Evolutionary conservation across 2,113 vertebrate species (phyloP).

Genomic region (Chloropsis cyanopogon): DNA sequence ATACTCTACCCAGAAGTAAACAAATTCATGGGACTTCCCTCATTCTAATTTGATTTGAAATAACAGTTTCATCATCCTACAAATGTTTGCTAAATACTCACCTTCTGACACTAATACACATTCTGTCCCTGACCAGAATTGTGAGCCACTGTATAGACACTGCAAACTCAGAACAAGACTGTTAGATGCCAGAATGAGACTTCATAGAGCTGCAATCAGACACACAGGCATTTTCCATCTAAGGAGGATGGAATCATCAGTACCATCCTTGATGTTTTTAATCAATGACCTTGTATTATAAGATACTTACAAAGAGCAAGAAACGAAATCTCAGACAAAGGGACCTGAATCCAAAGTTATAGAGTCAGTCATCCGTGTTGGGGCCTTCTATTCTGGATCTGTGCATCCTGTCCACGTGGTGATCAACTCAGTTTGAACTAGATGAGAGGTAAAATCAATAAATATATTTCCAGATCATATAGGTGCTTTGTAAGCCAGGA

Average conservation of each 20-base stretch:
- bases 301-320: neutral
- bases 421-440: neutral
- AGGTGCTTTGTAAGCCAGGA: neutral
- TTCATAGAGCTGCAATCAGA: neutral
- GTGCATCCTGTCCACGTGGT: rapidly evolving
- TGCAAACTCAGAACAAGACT: neutral
- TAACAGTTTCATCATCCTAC: neutral
- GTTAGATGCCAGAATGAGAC: neutral
- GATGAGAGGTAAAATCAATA: neutral
- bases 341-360: neutral
- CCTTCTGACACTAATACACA: neutral
- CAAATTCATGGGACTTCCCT: neutral
- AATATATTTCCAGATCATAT: neutral
- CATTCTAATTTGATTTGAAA: neutral
- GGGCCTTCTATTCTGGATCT: neutral
- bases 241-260: neutral
- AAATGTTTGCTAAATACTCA: neutral
- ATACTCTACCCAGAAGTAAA: neutral
- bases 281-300: neutral
- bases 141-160: neutral
- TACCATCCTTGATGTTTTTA: neutral
- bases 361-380: neutral
- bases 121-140: neutral
- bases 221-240: neutral
- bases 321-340: neutral